Percentiles rank a stretch among this genome's conserved stretches.
Evolutionary conservation across 2,113 vertebrate genomes (phyloP).

Genomic region (Tetrax tetrax): DNA sequence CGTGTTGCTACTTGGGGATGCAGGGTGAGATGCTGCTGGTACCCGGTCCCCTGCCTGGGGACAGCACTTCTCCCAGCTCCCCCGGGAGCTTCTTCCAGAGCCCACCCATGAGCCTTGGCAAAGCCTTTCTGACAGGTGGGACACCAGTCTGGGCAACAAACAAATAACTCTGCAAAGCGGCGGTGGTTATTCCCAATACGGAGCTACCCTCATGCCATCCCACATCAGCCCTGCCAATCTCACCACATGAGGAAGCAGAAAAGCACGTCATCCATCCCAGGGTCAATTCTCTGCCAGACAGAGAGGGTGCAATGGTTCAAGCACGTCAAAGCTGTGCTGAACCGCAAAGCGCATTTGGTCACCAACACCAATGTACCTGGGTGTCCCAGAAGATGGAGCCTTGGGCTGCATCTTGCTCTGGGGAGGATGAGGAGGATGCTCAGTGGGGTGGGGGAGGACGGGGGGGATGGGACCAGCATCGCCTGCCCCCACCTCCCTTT

Average conservation of each 20-base stretch:
- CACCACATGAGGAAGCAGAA: neutral
- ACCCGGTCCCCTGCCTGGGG: neutral
- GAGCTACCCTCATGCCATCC: neutral
- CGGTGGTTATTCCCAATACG: neutral
- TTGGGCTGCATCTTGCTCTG: accelerated
- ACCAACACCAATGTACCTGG: accelerated
- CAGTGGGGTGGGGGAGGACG: neutral
- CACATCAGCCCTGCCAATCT: neutral
- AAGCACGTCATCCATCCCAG: neutral
- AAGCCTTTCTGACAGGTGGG: neutral
- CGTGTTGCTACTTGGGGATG: neutral
- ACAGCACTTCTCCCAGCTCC: neutral
- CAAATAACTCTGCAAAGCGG: neutral
- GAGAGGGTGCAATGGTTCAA: neutral
- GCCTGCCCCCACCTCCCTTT: neutral
- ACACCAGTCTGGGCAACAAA: neutral
- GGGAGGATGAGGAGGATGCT: neutral
- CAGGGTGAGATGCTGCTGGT: neutral
- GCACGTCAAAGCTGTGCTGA: neutral
- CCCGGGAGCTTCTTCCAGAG: neutral
- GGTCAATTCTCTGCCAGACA: neutral
- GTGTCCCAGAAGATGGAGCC: neutral
- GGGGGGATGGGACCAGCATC: no score
- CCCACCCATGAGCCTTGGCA: accelerated
- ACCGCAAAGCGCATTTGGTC: neutral